Evolutionary conservation across 2,797 vertebrate species (phyloP).

Genomic region (Cryptoprocta ferox): DNA sequence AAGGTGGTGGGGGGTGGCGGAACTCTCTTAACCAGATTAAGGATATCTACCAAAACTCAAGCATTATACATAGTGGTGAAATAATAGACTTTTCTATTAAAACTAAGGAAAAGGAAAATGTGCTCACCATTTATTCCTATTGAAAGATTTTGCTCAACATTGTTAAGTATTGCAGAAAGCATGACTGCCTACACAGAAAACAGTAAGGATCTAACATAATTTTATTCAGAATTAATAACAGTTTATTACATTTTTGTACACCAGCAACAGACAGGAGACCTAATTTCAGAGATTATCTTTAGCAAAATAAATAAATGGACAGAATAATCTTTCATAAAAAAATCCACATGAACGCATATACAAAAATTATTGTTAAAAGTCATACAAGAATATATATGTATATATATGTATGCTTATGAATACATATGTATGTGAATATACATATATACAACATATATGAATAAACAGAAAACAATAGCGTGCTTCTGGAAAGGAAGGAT

Average conservation of each 20-base stretch:
- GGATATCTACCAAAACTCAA: not conserved
- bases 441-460: not conserved
- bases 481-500: not conserved
- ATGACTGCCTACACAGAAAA: not conserved
- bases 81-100: not conserved
- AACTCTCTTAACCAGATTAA: not conserved
- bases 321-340: not conserved
- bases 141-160: not conserved
- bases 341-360: not conserved
- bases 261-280: not conserved
- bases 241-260: not conserved
- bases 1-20: accelerated
- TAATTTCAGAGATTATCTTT: not conserved
- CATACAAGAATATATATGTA: not conserved
- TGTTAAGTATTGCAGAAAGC: not conserved
- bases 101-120: not conserved
- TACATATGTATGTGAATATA: too few species aligned
- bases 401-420: not conserved
- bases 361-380: not conserved
- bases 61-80: not conserved
- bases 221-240: not conserved
- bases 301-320: not conserved
- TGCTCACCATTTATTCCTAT: not conserved
- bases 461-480: not conserved
- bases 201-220: not conserved